Conservation (phyloP, 2,113 vertebrate genomes). For the Hirundichthys speculiger region DNA sequence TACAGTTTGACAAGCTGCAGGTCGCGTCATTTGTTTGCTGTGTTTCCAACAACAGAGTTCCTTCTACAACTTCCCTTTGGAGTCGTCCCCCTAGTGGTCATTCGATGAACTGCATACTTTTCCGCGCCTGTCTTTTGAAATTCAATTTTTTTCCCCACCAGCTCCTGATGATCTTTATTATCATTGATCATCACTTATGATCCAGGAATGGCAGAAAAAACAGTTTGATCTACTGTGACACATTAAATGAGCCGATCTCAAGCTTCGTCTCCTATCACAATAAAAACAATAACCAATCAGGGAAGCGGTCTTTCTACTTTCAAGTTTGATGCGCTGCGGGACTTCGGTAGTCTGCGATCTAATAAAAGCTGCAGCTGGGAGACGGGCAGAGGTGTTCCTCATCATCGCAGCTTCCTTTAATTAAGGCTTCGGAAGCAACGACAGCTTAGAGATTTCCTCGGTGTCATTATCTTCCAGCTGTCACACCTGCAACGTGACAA, state of each 20-base stretch:
- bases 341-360: constrained; percentile 7
- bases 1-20: too few relatives aligned
- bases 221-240: background rate
- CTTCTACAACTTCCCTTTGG: too few relatives aligned
- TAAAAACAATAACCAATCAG: background rate
- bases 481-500: background rate
- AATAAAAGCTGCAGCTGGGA: constrained; percentile 15
- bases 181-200: background rate
- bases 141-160: background rate
- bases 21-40: too few relatives aligned
- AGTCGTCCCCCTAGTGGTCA: too few relatives aligned
- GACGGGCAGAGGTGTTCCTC: constrained; percentile 2
- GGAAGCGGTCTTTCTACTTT: background rate
- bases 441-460: constrained; percentile 10
- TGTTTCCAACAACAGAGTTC: too few relatives aligned
- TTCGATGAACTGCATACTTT: too few relatives aligned
- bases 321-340: background rate
- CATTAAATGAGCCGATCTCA: background rate
- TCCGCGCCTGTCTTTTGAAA: too few relatives aligned
- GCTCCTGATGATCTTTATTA: background rate
- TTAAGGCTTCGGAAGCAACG: constrained; percentile 2
- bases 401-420: constrained; percentile 19
- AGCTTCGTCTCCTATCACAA: too few relatives aligned
- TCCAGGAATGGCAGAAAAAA: background rate
- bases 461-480: constrained; percentile 1